Evolutionary conservation across 64 coral and sea anemone genomes (phyloP).

Genomic region (Actinia equina): DNA sequence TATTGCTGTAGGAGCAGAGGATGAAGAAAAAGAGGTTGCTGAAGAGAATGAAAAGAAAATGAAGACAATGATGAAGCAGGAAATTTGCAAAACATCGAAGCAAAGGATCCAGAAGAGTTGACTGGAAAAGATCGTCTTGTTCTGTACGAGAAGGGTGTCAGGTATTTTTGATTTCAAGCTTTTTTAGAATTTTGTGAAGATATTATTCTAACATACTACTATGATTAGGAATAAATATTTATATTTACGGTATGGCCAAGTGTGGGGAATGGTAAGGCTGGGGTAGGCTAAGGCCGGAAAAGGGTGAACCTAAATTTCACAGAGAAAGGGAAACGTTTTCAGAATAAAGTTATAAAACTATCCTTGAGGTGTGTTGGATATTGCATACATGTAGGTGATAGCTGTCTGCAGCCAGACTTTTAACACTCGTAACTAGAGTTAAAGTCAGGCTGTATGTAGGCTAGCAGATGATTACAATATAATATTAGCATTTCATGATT

Average conservation of each 20-base stretch:
- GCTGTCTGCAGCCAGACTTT: no score
- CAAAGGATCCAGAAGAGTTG: neutral
- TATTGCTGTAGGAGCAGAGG: neutral
- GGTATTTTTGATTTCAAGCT: neutral
- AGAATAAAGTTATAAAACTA: no score
- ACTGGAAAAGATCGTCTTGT: neutral
- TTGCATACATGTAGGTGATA: no score
- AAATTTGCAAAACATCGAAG: neutral
- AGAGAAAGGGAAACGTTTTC: no score
- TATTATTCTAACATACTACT: neutral
- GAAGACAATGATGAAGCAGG: neutral
- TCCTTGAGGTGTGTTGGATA: no score
- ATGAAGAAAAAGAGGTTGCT: neutral
- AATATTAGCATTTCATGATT: neutral
- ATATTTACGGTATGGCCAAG: no score
- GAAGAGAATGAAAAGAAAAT: neutral
- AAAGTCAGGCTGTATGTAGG: no score
- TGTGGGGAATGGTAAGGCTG: neutral
- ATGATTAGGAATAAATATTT: no score
- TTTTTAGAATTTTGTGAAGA: neutral
- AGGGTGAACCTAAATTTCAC: no score
- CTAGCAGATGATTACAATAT: neutral
- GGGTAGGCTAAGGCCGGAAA: no score
- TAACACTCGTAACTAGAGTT: no score
- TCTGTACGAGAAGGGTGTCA: conserved; percentile 20